Conservation (phyloP, 2,113 vertebrate genomes). For the Hippolais icterina region DNA sequence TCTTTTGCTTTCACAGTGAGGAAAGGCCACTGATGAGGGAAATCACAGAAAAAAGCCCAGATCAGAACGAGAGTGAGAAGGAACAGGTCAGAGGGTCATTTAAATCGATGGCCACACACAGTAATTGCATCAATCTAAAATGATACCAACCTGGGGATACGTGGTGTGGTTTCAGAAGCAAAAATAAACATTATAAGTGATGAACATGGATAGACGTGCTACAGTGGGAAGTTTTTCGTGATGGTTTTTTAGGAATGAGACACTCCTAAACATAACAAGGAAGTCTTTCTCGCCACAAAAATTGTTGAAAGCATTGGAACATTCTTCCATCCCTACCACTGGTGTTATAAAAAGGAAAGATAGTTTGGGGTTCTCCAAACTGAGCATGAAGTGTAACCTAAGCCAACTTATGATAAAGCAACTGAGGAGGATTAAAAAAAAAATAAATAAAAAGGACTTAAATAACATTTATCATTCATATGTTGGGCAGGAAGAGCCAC, state of each 20-base stretch:
- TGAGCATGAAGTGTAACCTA: neutral
- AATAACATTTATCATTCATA: neutral
- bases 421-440: neutral
- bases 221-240: neutral
- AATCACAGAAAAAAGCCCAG: neutral
- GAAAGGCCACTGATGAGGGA: neutral
- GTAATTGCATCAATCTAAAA: neutral
- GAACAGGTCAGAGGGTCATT: neutral
- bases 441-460: neutral
- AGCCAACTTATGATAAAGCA: neutral
- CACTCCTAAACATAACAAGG: neutral
- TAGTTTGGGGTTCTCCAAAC: neutral
- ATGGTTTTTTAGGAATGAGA: neutral
- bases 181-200: neutral
- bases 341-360: neutral
- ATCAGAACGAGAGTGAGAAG: neutral
- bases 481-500: neutral
- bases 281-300: neutral
- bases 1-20: neutral
- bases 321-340: neutral
- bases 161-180: neutral
- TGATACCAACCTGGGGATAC: rapidly evolving
- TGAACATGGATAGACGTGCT: neutral
- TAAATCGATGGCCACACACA: neutral
- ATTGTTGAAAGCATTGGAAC: neutral